phyloP scores from a whole-genome alignment of 2,888 invertebrate genomes.

The Seira musarum region DNA sequence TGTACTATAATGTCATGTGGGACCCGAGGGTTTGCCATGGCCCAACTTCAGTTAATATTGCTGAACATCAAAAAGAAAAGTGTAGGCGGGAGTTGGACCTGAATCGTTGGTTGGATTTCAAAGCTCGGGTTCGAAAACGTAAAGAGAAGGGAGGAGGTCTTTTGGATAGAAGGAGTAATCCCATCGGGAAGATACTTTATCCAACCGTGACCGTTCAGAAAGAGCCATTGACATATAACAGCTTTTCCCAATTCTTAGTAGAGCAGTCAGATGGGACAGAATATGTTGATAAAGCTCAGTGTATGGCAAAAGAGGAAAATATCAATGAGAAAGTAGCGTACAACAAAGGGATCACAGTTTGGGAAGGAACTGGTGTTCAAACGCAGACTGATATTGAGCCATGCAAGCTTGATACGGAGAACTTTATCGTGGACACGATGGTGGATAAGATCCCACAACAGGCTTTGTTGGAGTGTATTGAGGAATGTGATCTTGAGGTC shows the following conservation, averaged over 20 bases:
- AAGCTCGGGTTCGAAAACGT: background rate
- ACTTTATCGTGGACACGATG: conserved; percentile 23
- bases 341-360: conserved; percentile 9
- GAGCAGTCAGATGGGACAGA: conserved; percentile 5
- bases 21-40: conserved; percentile 37
- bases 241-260: conserved; percentile 16
- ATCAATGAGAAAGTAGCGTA: background rate
- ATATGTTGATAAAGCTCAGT: background rate
- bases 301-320: background rate
- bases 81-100: conserved; percentile 35
- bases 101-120: background rate
- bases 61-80: conserved; percentile 19
- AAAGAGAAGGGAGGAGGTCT: conserved; percentile 1
- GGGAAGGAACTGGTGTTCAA: conserved; percentile 14
- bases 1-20: conserved; percentile 45
- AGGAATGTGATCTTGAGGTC: conserved; percentile 25
- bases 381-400: conserved; percentile 26
- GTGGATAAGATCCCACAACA: conserved; percentile 38
- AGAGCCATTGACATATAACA: conserved; percentile 21
- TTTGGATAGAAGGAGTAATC: conserved; percentile 18
- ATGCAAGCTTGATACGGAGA: conserved; percentile 20
- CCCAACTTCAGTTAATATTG: conserved; percentile 6
- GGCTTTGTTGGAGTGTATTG: conserved; percentile 33
- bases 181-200: conserved; percentile 22
- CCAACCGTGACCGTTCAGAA: conserved; percentile 24